Conservation (phyloP, 2,888 invertebrate genomes). For the Disparrhopalites patrizii region DNA sequence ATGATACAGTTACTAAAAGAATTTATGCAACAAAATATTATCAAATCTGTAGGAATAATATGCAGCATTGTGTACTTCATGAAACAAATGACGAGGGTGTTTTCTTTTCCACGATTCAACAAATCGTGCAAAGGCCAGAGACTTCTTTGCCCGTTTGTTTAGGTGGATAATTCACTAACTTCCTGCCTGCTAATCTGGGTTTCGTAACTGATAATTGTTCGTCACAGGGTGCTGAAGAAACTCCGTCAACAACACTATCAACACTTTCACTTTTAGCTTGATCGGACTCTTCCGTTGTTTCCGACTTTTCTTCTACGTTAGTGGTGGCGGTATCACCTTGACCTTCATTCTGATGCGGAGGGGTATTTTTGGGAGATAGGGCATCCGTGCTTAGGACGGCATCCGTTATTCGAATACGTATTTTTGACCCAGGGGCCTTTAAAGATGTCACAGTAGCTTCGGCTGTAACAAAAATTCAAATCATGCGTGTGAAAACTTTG, state of each 20-base stretch:
- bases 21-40: too few species aligned
- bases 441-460: background rate
- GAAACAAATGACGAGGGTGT: background rate
- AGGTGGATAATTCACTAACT: conserved; percentile 67
- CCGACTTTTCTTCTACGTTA: background rate
- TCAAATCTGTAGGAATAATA: too few species aligned
- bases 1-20: too few species aligned
- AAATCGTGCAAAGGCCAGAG: conserved; percentile 71
- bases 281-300: conserved; percentile 19
- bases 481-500: background rate
- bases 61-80: too few species aligned
- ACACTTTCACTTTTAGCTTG: conserved; percentile 7
- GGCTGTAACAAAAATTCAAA: background rate
- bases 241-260: conserved; percentile 15
- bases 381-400: conserved; percentile 6
- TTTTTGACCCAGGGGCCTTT: background rate
- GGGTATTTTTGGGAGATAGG: conserved; percentile 3
- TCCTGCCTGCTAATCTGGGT: conserved; percentile 62
- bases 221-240: conserved; percentile 56
- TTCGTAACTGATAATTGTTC: conserved; percentile 51
- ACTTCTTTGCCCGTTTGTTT: conserved; percentile 68
- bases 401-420: conserved; percentile 12
- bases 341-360: background rate
- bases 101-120: background rate
- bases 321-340: background rate